phyloP scores from a whole-genome alignment of 2,888 invertebrate species.

The Linnaemya tessellans region DNA sequence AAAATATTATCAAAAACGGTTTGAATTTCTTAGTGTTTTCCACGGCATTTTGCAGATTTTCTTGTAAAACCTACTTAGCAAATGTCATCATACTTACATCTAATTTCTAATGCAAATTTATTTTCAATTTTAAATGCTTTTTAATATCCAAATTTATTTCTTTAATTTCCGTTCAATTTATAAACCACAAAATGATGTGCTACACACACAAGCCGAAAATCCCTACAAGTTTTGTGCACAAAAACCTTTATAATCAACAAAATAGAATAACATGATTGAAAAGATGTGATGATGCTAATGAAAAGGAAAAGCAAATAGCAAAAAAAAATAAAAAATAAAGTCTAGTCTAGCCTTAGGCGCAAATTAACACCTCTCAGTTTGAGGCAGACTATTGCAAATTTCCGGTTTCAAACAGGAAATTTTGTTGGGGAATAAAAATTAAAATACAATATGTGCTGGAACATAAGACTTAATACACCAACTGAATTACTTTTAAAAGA shows the following conservation, averaged over 20 bases:
- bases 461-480: background rate
- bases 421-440: slow-evolving; percentile 44
- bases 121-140: slow-evolving; percentile 1
- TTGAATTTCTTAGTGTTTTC: too few species aligned
- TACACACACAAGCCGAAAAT: slow-evolving; percentile 6
- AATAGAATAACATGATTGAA: slow-evolving; percentile 14
- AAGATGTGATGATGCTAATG: slow-evolving; percentile 15
- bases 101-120: background rate
- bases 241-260: slow-evolving; percentile 17
- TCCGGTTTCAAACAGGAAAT: slow-evolving; percentile 65
- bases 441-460: background rate
- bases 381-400: slow-evolving; percentile 72
- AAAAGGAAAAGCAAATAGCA: background rate
- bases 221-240: slow-evolving; percentile 30
- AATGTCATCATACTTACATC: background rate
- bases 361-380: slow-evolving; percentile 64
- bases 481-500: slow-evolving; percentile 18
- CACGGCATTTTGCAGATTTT: too few species aligned
- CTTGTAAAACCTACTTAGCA: background rate
- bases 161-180: slow-evolving; percentile 66
- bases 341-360: slow-evolving; percentile 66
- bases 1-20: too few species aligned
- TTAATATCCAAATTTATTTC: slow-evolving; percentile 34
- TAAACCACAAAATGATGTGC: slow-evolving; percentile 57
- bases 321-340: slow-evolving; percentile 4